Conservation (phyloP, 2,797 vertebrate species). For the Pteropus rufus region DNA sequence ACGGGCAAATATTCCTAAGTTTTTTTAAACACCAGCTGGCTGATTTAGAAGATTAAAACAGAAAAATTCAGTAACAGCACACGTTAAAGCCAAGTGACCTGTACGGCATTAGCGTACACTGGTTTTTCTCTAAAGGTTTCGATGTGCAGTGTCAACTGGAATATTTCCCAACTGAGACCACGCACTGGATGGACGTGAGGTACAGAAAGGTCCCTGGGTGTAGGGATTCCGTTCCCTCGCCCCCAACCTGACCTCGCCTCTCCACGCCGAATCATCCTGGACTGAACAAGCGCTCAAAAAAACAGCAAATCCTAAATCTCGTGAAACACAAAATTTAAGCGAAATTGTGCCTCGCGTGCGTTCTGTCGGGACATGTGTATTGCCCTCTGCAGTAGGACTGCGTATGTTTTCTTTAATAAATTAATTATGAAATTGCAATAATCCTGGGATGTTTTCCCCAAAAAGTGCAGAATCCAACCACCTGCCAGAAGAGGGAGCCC, state of each 20-base stretch:
- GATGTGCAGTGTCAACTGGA: no score
- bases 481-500: conserved; percentile 43
- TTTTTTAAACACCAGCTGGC: not conserved
- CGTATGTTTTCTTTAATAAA: not conserved
- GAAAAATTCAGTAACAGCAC: not conserved
- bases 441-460: not conserved
- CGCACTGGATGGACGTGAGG: not conserved
- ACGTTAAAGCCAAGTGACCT: not conserved
- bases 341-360: not conserved
- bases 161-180: not conserved
- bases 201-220: not conserved
- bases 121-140: not conserved
- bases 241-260: not conserved
- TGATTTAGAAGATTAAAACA: not conserved
- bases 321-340: not conserved
- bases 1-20: not conserved
- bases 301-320: not conserved
- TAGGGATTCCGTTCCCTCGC: not conserved
- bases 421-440: accelerated
- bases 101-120: not conserved
- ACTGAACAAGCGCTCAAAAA: not conserved
- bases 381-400: not conserved
- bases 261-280: accelerated
- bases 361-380: not conserved
- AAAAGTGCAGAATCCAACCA: not conserved